Conservation (phyloP, 2,113 vertebrate genomes). For the Tauraco erythrolophus region DNA sequence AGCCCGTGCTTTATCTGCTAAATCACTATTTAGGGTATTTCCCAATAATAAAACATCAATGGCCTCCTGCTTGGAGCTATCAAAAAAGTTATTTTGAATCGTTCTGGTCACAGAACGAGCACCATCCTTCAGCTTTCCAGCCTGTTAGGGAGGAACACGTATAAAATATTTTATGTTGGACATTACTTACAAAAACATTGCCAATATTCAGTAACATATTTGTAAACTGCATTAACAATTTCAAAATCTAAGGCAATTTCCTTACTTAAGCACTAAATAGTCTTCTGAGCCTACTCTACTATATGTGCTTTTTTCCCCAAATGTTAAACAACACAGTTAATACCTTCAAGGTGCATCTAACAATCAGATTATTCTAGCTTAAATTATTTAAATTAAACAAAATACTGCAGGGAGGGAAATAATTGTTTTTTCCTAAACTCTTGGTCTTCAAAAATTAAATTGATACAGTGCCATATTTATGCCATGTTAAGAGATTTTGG, state of each 20-base stretch:
- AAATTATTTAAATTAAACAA: not conserved
- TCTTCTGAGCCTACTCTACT: not conserved
- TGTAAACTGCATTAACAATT: not conserved
- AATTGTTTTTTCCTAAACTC: not conserved
- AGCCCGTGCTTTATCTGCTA: slow-evolving; percentile 97
- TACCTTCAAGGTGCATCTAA: not conserved
- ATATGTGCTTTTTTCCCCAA: not conserved
- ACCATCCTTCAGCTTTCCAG: slow-evolving; percentile 97
- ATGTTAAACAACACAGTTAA: not conserved
- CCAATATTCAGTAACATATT: slow-evolving; percentile 41
- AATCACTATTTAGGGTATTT: slow-evolving; percentile 96
- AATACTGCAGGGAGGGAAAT: not conserved
- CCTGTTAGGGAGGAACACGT: slow-evolving; percentile 75
- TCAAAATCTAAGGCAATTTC: not conserved
- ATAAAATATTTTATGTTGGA: slow-evolving; percentile 70
- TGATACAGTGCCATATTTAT: not conserved
- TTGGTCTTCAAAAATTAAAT: not conserved
- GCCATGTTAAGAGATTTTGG: not conserved
- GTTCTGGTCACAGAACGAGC: slow-evolving; percentile 98
- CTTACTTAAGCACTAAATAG: not conserved
- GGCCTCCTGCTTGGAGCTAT: slow-evolving; percentile 98
- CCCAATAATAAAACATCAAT: slow-evolving; percentile 96
- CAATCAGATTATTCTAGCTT: not conserved
- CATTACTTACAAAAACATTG: slow-evolving; percentile 47
- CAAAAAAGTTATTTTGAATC: slow-evolving; percentile 99